These are phyloP conservation scores for Falco peregrinus DNA, from an alignment of 2,797 vertebrate genomes.

Conservation along the genomic window DNA sequence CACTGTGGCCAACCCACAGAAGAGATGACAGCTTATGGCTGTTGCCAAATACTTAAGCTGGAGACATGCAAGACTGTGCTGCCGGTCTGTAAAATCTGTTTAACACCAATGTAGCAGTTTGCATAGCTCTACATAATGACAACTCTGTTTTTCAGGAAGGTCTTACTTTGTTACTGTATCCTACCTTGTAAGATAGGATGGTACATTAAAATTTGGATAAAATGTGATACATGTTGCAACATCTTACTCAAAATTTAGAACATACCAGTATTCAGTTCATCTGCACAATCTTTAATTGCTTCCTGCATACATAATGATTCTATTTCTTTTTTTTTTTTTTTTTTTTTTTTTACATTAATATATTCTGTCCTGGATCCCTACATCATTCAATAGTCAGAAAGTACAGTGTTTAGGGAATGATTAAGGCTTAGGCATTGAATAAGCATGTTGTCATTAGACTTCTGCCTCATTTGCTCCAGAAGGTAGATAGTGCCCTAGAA, in stretches of 20 bases:
- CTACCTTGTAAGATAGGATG: background rate
- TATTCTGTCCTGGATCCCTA: background rate
- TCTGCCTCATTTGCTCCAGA: background rate
- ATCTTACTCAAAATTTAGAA: background rate
- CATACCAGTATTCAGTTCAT: background rate
- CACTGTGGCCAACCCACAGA: background rate
- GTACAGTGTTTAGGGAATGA: background rate
- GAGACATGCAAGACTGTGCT: background rate
- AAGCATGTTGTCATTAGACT: background rate
- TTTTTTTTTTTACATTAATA: background rate
- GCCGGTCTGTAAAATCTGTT: background rate
- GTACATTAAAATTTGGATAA: background rate
- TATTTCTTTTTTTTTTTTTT: background rate
- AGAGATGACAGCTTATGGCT: background rate
- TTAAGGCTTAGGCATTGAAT: background rate
- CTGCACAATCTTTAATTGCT: background rate
- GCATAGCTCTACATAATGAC: background rate
- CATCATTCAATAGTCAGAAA: background rate
- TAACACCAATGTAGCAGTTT: background rate
- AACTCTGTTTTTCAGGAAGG: background rate
- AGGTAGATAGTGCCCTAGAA: background rate
- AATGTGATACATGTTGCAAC: background rate
- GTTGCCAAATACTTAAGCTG: background rate
- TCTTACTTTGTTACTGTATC: background rate
- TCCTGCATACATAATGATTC: background rate